phyloP scores from a whole-genome alignment of 2,113 vertebrate genomes.

The Scytalopus superciliaris region DNA sequence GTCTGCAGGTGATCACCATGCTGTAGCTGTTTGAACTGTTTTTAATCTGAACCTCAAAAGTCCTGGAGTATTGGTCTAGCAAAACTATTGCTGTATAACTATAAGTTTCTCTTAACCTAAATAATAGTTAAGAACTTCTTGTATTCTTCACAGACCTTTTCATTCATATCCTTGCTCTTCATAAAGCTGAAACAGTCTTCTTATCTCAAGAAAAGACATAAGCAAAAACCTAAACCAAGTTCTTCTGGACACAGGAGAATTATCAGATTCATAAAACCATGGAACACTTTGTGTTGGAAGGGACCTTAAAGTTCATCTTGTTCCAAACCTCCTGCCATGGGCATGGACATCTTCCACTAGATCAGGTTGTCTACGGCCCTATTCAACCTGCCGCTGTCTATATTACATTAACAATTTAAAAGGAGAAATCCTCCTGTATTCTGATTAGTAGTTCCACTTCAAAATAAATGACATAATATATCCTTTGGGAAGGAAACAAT shows the following conservation, averaged over 20 bases:
- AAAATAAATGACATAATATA: neutral
- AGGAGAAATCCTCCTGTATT: neutral
- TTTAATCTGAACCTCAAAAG: neutral
- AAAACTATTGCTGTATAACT: neutral
- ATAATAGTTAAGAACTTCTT: neutral
- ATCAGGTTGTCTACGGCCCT: no score
- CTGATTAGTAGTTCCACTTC: neutral
- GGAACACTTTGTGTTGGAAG: neutral
- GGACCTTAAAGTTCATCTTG: fast-evolving
- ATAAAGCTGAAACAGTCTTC: neutral
- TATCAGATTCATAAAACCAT: neutral
- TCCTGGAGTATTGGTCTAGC: neutral
- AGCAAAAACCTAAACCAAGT: neutral
- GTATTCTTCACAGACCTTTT: neutral
- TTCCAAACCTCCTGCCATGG: neutral
- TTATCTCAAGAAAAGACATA: neutral
- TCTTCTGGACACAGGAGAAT: neutral
- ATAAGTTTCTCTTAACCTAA: neutral
- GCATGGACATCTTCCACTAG: fast-evolving
- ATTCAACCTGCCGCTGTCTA: neutral
- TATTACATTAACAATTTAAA: neutral
- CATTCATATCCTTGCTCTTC: neutral
- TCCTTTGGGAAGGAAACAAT: neutral
- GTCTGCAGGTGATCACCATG: neutral
- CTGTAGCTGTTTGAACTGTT: neutral